Evolutionary conservation across 1,140 invertebrate genomes (phyloP).

Genomic region (Drosophila grimshawi): DNA sequence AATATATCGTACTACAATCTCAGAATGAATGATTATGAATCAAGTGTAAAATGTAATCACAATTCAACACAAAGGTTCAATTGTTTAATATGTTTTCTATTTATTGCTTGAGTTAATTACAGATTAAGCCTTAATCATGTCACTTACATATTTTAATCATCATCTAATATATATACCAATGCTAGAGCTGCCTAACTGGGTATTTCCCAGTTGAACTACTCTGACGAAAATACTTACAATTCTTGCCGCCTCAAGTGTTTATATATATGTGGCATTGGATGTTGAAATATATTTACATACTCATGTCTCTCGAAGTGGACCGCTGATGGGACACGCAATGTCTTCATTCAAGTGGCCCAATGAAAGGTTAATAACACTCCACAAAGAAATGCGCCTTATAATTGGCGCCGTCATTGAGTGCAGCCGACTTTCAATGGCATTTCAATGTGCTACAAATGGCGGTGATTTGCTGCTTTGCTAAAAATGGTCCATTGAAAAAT

Average conservation of each 20-base stretch:
- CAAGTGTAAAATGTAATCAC: no score
- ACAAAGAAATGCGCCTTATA: constrained; percentile 62
- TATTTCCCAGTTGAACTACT: neutral
- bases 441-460: constrained; percentile 14
- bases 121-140: no score
- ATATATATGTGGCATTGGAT: constrained; percentile 19
- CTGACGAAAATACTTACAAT: neutral
- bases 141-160: no score
- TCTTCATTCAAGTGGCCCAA: constrained; percentile 68
- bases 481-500: constrained; percentile 18
- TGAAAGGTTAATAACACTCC: constrained; percentile 80
- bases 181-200: neutral
- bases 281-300: constrained; percentile 19
- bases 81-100: no score
- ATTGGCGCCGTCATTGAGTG: constrained; percentile 35
- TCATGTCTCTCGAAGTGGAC: constrained; percentile 2
- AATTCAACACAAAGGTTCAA: no score
- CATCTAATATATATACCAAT: neutral
- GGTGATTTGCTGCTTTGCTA: constrained; percentile 21
- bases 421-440: neutral
- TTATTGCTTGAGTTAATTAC: no score
- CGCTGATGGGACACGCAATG: constrained; percentile 30
- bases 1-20: no score
- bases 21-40: no score
- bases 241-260: constrained; percentile 36